A percentile compares a stretch with the other conserved stretches of the same genome.
These are phyloP conservation scores for Gryllus bimaculatus DNA, from an alignment of 1,140 invertebrate genomes.

Conservation along the genomic window DNA sequence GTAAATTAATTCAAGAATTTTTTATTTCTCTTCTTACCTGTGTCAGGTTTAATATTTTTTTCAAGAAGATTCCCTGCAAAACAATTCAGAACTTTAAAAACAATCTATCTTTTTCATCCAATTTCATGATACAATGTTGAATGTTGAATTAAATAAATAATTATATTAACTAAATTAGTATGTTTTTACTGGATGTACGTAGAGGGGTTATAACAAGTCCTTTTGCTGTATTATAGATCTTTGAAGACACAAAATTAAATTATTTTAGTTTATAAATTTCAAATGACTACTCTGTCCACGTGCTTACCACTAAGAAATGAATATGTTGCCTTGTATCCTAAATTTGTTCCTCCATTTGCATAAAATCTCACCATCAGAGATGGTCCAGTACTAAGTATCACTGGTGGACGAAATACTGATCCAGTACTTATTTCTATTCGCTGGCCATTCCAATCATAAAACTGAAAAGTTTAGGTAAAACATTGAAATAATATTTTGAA, in stretches of 20 bases:
- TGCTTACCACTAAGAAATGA: conserved; percentile 38
- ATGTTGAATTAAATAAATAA: background rate
- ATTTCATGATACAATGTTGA: no score
- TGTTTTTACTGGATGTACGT: no score
- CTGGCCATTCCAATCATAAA: conserved; percentile 60
- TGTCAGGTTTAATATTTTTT: background rate
- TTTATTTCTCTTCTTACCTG: background rate
- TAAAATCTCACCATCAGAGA: conserved; percentile 56
- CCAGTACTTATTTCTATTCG: conserved; percentile 56
- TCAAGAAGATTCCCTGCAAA: background rate
- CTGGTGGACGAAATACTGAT: conserved; percentile 55
- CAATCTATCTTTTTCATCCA: background rate
- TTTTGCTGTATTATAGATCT: background rate
- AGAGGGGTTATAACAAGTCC: background rate
- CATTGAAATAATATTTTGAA: background rate
- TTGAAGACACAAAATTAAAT: background rate
- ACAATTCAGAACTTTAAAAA: background rate
- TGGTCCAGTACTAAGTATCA: conserved; percentile 54
- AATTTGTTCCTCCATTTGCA: conserved; percentile 56
- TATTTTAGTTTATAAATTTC: background rate
- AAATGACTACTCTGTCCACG: no score
- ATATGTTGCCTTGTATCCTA: conserved; percentile 59
- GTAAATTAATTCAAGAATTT: no score
- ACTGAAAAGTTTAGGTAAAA: conserved; percentile 34
- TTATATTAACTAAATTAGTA: no score